Evolutionary conservation across 2,888 invertebrate species (phyloP).

Genomic region (Eilema depressum): DNA sequence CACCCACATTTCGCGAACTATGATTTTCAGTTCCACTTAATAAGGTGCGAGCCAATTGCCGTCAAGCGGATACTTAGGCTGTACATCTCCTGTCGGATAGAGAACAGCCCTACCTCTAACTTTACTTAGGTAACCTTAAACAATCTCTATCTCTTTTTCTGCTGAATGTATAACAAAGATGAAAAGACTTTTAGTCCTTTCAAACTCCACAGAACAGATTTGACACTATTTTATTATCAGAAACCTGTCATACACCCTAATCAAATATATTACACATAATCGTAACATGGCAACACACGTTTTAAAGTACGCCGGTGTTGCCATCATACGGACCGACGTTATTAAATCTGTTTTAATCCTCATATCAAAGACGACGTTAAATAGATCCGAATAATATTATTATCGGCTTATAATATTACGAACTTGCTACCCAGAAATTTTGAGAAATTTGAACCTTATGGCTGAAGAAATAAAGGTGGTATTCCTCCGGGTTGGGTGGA

Average conservation of each 20-base stretch:
- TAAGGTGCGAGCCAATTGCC: no score
- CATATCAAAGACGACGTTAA: slow-evolving; percentile 66
- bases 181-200: not conserved
- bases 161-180: no score
- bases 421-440: not conserved
- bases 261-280: slow-evolving; percentile 15
- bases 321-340: slow-evolving; percentile 38
- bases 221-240: not conserved
- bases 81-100: no score
- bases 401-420: slow-evolving; percentile 67
- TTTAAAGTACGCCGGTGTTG: slow-evolving; percentile 8
- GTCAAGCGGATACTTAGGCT: no score
- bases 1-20: no score
- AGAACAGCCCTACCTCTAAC: no score
- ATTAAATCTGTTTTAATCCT: slow-evolving; percentile 53
- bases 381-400: slow-evolving; percentile 75
- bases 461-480: slow-evolving; percentile 28
- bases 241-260: not conserved
- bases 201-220: not conserved
- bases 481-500: slow-evolving; percentile 24
- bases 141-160: no score
- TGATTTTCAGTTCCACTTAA: no score
- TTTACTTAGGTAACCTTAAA: no score
- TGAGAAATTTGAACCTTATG: slow-evolving; percentile 20
- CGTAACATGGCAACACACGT: slow-evolving; percentile 14